Evolutionary conservation across 2,113 vertebrate species (phyloP).

Genomic region (Accipiter virgatus): DNA sequence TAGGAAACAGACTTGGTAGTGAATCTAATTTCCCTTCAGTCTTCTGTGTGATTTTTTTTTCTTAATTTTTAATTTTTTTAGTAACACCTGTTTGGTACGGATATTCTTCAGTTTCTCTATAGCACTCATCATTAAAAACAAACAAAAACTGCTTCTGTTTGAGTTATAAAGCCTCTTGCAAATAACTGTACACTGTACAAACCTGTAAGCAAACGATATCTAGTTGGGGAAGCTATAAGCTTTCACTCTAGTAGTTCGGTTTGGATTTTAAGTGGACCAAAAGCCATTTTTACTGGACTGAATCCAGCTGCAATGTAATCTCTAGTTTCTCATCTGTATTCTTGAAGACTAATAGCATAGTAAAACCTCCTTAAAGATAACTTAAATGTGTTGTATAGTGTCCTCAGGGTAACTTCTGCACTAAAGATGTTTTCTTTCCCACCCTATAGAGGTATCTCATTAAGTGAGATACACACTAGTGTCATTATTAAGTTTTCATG

Average conservation of each 20-base stretch:
- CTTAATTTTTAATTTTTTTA: background rate
- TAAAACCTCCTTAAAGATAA: constrained; percentile 73
- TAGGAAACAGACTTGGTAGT: background rate
- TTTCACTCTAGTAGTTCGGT: constrained; percentile 16
- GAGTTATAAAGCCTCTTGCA: constrained; percentile 5
- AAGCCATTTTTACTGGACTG: constrained; percentile 60
- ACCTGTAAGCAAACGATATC: background rate
- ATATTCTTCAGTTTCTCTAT: background rate
- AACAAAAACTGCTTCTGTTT: background rate
- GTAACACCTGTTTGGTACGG: background rate
- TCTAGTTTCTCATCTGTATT: constrained; percentile 64
- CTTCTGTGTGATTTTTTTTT: background rate
- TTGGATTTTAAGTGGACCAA: constrained; percentile 68
- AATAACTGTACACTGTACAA: background rate
- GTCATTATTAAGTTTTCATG: constrained; percentile 85
- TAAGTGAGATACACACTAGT: constrained; percentile 71
- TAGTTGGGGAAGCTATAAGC: background rate
- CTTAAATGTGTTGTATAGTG: constrained; percentile 67
- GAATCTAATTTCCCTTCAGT: background rate
- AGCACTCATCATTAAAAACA: background rate
- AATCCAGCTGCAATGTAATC: constrained; percentile 57
- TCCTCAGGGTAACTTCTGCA: constrained; percentile 72
- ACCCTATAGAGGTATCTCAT: constrained; percentile 76
- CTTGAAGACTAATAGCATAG: constrained; percentile 70
- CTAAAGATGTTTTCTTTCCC: constrained; percentile 68